phyloP scores from a whole-genome alignment of 2,797 vertebrate species.

The Lepus townsendii region DNA sequence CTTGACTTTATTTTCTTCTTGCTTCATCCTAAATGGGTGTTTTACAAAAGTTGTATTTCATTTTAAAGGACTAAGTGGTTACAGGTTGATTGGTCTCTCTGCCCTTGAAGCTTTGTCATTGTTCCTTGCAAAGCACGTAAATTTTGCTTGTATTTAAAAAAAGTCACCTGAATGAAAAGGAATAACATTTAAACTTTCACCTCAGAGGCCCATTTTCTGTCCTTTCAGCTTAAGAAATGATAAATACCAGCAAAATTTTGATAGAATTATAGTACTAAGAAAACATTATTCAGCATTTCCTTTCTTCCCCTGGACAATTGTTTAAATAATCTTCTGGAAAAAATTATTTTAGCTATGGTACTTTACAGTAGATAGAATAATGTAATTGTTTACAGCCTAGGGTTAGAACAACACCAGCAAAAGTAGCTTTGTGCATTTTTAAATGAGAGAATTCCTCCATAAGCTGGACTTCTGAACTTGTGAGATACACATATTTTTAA shows the following conservation, averaged over 20 bases:
- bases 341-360: slow-evolving; percentile 27
- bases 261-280: slow-evolving; percentile 37
- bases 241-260: slow-evolving; percentile 47
- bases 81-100: slow-evolving; percentile 65
- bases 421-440: slow-evolving; percentile 81
- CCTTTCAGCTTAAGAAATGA: slow-evolving; percentile 37
- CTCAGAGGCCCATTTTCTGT: background rate
- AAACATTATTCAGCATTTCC: slow-evolving; percentile 15
- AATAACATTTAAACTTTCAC: slow-evolving; percentile 52
- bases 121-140: slow-evolving; percentile 30
- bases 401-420: slow-evolving; percentile 7
- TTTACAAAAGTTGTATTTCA: slow-evolving; percentile 74
- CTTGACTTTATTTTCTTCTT: slow-evolving; percentile 70
- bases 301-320: background rate
- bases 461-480: slow-evolving; percentile 71
- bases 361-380: slow-evolving; percentile 54
- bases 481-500: slow-evolving; percentile 74
- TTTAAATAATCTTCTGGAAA: slow-evolving; percentile 47
- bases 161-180: slow-evolving; percentile 55
- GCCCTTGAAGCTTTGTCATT: slow-evolving; percentile 49
- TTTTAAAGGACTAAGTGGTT: slow-evolving; percentile 68
- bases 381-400: background rate
- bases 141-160: slow-evolving; percentile 47
- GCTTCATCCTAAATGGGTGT: slow-evolving; percentile 52
- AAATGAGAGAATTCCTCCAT: slow-evolving; percentile 83